These are phyloP conservation scores for Botia kubotai DNA, from an alignment of 2,797 vertebrate genomes.

Conservation along the genomic window DNA sequence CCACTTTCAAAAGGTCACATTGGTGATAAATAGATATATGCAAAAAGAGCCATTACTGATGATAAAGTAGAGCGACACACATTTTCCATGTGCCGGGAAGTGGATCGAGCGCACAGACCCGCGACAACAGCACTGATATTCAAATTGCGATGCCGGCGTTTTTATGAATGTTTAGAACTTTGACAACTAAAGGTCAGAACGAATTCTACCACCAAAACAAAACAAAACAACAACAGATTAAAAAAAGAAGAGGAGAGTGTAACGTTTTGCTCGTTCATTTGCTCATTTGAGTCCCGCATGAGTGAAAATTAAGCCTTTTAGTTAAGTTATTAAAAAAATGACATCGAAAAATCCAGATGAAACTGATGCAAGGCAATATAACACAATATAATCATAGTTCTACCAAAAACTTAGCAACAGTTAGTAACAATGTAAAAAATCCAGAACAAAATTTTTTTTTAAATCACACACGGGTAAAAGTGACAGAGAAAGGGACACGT, in stretches of 20 bases:
- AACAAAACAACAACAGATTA: slow-evolving; percentile 62
- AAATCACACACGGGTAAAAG: background rate
- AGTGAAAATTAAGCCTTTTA: background rate
- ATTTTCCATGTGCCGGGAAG: slow-evolving; percentile 46
- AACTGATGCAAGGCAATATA: no score
- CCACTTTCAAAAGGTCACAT: slow-evolving; percentile 55
- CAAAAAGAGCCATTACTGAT: slow-evolving; percentile 51
- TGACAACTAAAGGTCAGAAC: slow-evolving; percentile 74
- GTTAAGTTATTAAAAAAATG: no score
- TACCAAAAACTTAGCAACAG: no score
- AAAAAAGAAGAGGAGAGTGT: slow-evolving; percentile 52
- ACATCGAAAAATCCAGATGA: no score
- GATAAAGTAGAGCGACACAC: slow-evolving; percentile 48
- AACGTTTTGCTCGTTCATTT: slow-evolving; percentile 77
- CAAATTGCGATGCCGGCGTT: slow-evolving; percentile 62
- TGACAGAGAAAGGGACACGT: background rate
- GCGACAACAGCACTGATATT: slow-evolving; percentile 52
- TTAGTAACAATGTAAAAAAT: no score
- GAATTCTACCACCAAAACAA: slow-evolving; percentile 70
- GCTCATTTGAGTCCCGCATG: slow-evolving; percentile 71
- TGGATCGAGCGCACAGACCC: slow-evolving; percentile 42
- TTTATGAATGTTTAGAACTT: slow-evolving; percentile 71
- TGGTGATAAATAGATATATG: slow-evolving; percentile 51
- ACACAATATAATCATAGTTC: no score
- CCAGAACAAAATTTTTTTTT: background rate